These are phyloP conservation scores for Hormiphora californensis DNA, from an alignment of 37 sponge, comb jelly and placozoan species.

Conservation along the genomic window DNA sequence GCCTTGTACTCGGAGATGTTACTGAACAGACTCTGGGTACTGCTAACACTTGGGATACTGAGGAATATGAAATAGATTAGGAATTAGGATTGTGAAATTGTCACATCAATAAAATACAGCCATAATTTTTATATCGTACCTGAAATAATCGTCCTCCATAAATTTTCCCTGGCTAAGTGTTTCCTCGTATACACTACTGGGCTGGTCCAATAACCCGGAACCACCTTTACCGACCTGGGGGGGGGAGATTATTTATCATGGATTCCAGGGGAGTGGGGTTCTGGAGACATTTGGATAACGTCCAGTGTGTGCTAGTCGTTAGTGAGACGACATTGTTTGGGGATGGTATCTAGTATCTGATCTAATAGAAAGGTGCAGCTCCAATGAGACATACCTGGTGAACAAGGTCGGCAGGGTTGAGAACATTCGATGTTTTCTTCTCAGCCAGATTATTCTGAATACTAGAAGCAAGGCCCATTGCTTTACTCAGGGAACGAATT, in stretches of 20 bases:
- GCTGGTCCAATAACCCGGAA: conserved; percentile 1
- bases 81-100: background rate
- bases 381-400: background rate
- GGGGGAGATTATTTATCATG: no score
- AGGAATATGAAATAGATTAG: background rate
- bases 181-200: conserved; percentile 31
- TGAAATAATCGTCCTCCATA: conserved; percentile 31
- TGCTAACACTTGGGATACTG: conserved; percentile 22
- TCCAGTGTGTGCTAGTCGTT: no score
- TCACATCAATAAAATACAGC: background rate
- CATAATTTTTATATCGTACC: conserved; percentile 10
- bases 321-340: no score
- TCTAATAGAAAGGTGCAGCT: no score
- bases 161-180: conserved; percentile 14
- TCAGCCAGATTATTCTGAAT: background rate
- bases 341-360: no score
- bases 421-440: background rate
- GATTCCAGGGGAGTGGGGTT: no score
- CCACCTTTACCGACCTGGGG: no score
- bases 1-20: conserved; percentile 8
- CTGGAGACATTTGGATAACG: no score
- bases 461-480: background rate
- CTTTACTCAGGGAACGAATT: conserved; percentile 12
- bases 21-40: conserved; percentile 11
- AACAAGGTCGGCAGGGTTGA: background rate